Evolutionary conservation across 35 echinoderm and acorn worm genomes (phyloP), one percentile per base, ranked within the genome.

Genomic region (Apostichopus californicus): DNA sequence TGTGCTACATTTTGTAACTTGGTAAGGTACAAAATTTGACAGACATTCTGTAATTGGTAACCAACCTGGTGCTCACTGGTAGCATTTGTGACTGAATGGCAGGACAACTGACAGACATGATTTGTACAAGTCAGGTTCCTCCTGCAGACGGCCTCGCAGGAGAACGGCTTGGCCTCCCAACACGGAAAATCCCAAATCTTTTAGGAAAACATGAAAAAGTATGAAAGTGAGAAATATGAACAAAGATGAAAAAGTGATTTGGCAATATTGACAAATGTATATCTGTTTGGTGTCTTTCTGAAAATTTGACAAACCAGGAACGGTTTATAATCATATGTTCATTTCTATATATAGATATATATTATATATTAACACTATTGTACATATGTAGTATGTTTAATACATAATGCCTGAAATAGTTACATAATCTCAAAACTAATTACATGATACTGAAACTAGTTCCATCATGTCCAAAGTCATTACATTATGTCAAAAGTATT

Each of bases 31-130:
- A 60, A 60, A 0, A 60, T 60, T 60, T 60, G 0, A 60, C 58
- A 8, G 58, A 61, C 7, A 61, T 46, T 46, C 34, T 4, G 58
- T 12, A 9, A 61, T 61, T 61, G 15, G 71, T n/a, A 89, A 28
- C 83, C 79, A 79, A 98, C 96, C 94, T 91, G 79, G 2, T 91
- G 14, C 5, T 94, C 73, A 82, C 79, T 63, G 8, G 28, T 6
- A 15, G 92, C 57, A 21, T 71, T 85, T 28, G 90, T 86, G 11
- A 95, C 94, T 8, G 66, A 17, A 87, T 98, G 96, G 46, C 96
- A 98, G 79, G 90, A 82, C 3, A 94, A 65, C 63, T 93, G 82
- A 94, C 96, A 98, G 24, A 46, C 55, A 91, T 98, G 96, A 21
- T 98, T 98, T 18, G 80, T 81, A 77, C 96, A 98, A 12, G 58